Percentiles rank a stretch among this genome's conserved stretches.
These are phyloP conservation scores for Pseudolaguvia tuberculata DNA, from an alignment of 2,113 vertebrate genomes.

Conservation along the genomic window DNA sequence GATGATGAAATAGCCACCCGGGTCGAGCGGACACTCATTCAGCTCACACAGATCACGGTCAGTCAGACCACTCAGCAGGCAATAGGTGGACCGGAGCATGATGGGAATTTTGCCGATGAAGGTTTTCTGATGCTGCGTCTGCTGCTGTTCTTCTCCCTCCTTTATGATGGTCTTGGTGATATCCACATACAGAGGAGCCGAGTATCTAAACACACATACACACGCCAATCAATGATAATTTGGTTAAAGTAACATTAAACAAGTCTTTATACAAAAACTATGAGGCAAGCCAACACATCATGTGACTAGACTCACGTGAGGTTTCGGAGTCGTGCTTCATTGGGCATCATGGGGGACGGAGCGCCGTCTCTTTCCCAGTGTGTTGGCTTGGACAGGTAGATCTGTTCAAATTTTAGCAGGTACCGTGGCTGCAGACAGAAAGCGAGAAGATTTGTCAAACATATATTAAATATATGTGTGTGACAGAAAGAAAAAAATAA, in stretches of 20 bases:
- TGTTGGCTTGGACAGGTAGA: conserved; percentile 95
- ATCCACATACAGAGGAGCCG: conserved; percentile 94
- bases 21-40: conserved; percentile 95
- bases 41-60: conserved; percentile 95
- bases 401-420: conserved; percentile 96
- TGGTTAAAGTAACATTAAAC: neutral
- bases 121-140: conserved; percentile 97
- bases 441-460: neutral
- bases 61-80: conserved; percentile 87
- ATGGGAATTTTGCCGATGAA: conserved; percentile 99
- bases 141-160: conserved; percentile 92
- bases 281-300: neutral
- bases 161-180: conserved; percentile 99
- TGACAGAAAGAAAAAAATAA: neutral
- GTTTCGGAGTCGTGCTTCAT: conserved; percentile 91
- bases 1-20: conserved; percentile 97
- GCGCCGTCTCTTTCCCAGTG: conserved; percentile 98
- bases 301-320: conserved; percentile 76
- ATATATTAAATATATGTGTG: neutral
- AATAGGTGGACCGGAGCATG: conserved; percentile 97
- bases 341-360: conserved; percentile 98
- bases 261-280: too few species aligned
- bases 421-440: conserved; percentile 80
- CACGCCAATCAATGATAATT: neutral
- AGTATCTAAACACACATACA: conserved; percentile 73